Evolutionary conservation across 2,113 vertebrate genomes (phyloP), one percentile per base, ranked within the genome.

Genomic region (Stomatorhinus ivindoensis): DNA sequence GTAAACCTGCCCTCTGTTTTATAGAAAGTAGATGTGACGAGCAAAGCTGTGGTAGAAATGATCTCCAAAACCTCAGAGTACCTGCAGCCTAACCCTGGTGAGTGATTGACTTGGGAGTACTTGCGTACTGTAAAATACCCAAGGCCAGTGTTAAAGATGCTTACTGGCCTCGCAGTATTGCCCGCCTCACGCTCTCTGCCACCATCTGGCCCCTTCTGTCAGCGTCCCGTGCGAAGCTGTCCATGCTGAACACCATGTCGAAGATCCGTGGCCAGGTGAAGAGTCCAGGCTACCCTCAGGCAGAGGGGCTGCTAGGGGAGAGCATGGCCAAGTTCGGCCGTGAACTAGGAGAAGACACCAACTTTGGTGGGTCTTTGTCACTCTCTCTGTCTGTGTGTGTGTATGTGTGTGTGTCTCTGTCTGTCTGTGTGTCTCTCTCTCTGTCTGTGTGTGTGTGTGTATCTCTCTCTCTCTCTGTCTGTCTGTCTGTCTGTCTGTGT

Each of bases 181-280:
- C 4, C 55, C 2, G 24, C 13, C 65, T 73, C 31, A 35, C 35
- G 31, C 65, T 73, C 15, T 27, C 65, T 4, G 17, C 65, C 76
- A 2, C 76, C 21, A 35, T 51, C 86, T 11, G 13, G 11, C 50
- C 15, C 86, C 47, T 35, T 76, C 44, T 88, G 44, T 88, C 94
- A 99, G 98, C 98, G 44, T 99, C 98, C 0, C 95, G 98, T 76
- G 98, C 98, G 93, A 99, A 99, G 94, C 96, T 99, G 24, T 97
- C 96, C 15, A 99, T 99, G 98, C 94, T 99, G 48, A 99, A 99
- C 96, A 99, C 98, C 0, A 96, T 99, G 95, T 99, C 98, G 0
- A 99, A 99, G 96, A 99, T 99, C 93, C 97, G 98, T 0, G 98
- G 98, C 86, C 98, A 99, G 94, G 98, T 99, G 94, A 99, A 99